Evolutionary conservation across 2,888 invertebrate genomes (phyloP).

Genomic region (Bellardia pandia): DNA sequence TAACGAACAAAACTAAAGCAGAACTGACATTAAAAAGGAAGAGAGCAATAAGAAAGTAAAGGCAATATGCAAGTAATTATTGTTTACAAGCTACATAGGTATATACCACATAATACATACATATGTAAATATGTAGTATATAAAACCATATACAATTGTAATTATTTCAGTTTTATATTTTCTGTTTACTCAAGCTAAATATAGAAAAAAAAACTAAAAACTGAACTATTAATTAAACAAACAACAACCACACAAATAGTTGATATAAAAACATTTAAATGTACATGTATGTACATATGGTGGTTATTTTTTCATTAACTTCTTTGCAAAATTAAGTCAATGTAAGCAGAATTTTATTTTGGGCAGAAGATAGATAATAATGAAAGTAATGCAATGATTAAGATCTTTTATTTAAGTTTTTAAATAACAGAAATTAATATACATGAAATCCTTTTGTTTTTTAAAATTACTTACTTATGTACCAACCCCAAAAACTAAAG

Average conservation of each 20-base stretch:
- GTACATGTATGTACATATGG: not conserved
- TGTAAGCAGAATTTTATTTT: constrained; percentile 39
- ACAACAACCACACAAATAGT: not conserved
- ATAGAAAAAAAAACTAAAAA: constrained; percentile 9
- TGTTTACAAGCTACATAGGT: too few relatives aligned
- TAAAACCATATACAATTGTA: not conserved
- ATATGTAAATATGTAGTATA: too few relatives aligned
- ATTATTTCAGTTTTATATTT: not conserved
- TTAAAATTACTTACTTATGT: not conserved
- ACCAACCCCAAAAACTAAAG: not conserved
- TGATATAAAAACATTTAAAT: not conserved
- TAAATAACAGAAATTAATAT: not conserved
- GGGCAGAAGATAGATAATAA: not conserved
- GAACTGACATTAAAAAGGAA: not conserved
- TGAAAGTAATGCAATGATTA: constrained; percentile 16
- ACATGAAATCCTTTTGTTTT: too few relatives aligned
- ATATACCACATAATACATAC: too few relatives aligned
- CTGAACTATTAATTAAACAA: not conserved
- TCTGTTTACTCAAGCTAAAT: constrained; percentile 38
- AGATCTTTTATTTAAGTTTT: not conserved
- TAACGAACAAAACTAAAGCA: not conserved
- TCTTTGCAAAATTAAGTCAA: constrained; percentile 31
- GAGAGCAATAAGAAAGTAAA: constrained; percentile 13
- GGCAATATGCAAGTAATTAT: too few relatives aligned
- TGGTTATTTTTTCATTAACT: constrained; percentile 50